These are phyloP conservation scores for Camarhynchus parvulus DNA, from an alignment of 2,113 vertebrate species.

Conservation along the genomic window DNA sequence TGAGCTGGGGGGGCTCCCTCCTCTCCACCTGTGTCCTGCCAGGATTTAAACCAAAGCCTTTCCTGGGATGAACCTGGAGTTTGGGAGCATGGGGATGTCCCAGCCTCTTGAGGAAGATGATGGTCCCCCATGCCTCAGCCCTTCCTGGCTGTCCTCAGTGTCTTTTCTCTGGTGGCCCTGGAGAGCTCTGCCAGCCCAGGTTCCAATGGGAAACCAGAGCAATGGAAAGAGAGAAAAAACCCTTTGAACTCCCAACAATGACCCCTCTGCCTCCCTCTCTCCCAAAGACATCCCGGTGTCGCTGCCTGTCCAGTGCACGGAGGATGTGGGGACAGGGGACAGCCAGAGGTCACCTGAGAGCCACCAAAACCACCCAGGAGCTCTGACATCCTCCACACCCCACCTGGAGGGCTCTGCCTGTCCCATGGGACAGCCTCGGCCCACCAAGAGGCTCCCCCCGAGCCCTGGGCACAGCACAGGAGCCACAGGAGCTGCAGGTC, in stretches of 20 bases:
- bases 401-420: not conserved
- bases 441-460: rapidly evolving
- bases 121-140: rapidly evolving
- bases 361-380: rapidly evolving
- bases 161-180: not conserved
- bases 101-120: rapidly evolving
- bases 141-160: not conserved
- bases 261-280: not conserved
- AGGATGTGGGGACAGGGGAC: not conserved
- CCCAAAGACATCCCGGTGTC: not conserved
- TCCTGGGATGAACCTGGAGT: not conserved
- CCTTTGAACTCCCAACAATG: rapidly evolving
- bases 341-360: not conserved
- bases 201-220: rapidly evolving
- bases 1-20: not conserved
- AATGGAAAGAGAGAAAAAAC: rapidly evolving
- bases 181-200: not conserved
- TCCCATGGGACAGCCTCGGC: rapidly evolving
- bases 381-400: rapidly evolving
- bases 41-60: not conserved
- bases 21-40: not conserved
- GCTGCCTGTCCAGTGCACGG: conserved; percentile 13
- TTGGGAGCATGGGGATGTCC: rapidly evolving
- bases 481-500: rapidly evolving
- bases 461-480: rapidly evolving